Evolutionary conservation across 2,797 vertebrate genomes (phyloP).

Genomic region (Taeniopygia guttata): DNA sequence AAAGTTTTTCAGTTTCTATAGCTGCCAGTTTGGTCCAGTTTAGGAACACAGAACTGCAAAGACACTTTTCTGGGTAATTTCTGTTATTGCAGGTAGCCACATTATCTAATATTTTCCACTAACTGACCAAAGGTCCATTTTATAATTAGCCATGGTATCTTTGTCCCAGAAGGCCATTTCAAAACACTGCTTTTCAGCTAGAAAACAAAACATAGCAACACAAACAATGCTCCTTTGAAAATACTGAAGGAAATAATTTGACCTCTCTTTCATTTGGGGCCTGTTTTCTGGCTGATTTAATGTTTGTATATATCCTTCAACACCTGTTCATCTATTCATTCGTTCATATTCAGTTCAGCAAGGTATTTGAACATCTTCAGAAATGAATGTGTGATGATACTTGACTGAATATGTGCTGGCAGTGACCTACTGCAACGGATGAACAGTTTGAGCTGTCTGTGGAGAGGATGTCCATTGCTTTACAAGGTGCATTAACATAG

Average conservation of each 20-base stretch:
- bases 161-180: neutral
- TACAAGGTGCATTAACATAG: slow-evolving; percentile 1
- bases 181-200: slow-evolving; percentile 19
- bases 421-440: slow-evolving; percentile 23
- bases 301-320: neutral
- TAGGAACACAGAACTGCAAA: neutral
- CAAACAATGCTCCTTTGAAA: neutral
- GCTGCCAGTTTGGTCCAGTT: neutral
- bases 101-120: neutral
- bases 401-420: slow-evolving; percentile 17
- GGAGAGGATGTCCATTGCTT: neutral
- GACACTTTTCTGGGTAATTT: neutral
- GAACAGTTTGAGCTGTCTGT: slow-evolving; percentile 1
- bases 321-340: slow-evolving; percentile 39
- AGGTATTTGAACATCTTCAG: slow-evolving; percentile 39
- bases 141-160: neutral
- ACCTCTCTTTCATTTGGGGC: neutral
- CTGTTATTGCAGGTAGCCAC: neutral
- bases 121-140: neutral
- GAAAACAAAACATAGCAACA: neutral
- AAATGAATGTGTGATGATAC: slow-evolving; percentile 10
- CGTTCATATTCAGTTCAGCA: slow-evolving; percentile 35
- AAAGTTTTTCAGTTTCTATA: neutral
- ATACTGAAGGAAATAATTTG: neutral
- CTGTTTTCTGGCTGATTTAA: slow-evolving; percentile 20